These are phyloP conservation scores for Zeus faber DNA, from an alignment of 2,113 vertebrate species.

Conservation along the genomic window DNA sequence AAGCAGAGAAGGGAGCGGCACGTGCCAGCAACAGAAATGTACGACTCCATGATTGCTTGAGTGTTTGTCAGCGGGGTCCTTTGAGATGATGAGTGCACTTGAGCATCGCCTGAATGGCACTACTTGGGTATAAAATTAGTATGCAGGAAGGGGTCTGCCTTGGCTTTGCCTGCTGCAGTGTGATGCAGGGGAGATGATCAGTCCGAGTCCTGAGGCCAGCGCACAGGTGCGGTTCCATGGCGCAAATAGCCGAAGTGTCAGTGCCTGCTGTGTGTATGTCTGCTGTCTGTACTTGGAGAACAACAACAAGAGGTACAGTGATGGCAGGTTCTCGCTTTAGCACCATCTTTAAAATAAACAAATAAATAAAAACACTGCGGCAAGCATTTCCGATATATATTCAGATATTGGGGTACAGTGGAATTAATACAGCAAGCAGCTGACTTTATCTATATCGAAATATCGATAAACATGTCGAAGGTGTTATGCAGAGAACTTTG, in stretches of 20 bases:
- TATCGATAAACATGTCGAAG: no score
- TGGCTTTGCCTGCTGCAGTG: slow-evolving; percentile 41
- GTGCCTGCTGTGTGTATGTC: slow-evolving; percentile 25
- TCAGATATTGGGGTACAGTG: no score
- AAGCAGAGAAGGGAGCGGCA: slow-evolving; percentile 19
- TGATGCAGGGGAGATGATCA: slow-evolving; percentile 32
- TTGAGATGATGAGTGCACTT: slow-evolving; percentile 30
- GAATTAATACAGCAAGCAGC: no score
- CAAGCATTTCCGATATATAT: no score
- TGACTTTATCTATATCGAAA: neutral
- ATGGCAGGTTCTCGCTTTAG: no score
- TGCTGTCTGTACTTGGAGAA: no score
- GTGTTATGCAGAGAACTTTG: neutral
- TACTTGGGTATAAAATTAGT: slow-evolving; percentile 31
- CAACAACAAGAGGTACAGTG: no score
- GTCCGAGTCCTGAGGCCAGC: no score
- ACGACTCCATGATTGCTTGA: slow-evolving; percentile 10
- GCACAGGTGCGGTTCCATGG: slow-evolving; percentile 35
- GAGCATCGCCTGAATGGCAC: slow-evolving; percentile 23
- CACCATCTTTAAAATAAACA: no score
- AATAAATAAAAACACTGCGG: no score
- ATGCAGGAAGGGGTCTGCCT: slow-evolving; percentile 13
- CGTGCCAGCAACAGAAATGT: slow-evolving; percentile 32
- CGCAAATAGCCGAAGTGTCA: slow-evolving; percentile 38
- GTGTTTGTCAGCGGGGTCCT: slow-evolving; percentile 18